A percentile compares a stretch with the other conserved stretches of the same genome.
Conservation (phyloP, 2,888 invertebrate genomes). For the Lymantria monacha region DNA sequence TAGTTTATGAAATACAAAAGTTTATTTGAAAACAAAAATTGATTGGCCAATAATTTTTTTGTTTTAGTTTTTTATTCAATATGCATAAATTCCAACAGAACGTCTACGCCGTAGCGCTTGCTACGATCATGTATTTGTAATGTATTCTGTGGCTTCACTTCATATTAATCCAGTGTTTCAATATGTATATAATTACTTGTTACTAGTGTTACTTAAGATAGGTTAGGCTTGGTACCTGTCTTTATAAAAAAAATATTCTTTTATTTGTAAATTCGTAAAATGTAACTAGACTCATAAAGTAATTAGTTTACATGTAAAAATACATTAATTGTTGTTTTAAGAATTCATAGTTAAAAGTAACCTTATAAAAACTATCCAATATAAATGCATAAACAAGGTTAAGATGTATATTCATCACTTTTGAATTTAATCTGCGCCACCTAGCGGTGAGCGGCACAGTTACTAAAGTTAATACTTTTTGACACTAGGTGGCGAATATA, state of each 20-base stretch:
- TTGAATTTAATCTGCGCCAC: conserved; percentile 43
- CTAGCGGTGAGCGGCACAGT: conserved; percentile 57
- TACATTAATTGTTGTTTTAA: not conserved
- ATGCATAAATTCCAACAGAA: not conserved
- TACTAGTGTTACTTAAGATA: too few relatives aligned
- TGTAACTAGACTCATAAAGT: not conserved
- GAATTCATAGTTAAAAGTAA: not conserved
- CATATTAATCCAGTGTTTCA: too few relatives aligned
- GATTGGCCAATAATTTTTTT: not conserved
- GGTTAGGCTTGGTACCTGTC: too few relatives aligned
- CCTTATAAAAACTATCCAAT: not conserved
- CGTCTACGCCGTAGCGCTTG: conserved; percentile 43
- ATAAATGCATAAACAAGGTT: not conserved
- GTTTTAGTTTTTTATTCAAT: not conserved
- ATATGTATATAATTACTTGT: too few relatives aligned
- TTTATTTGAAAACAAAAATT: not conserved
- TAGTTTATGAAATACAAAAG: too few relatives aligned
- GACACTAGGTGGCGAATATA: conserved; percentile 58
- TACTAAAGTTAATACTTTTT: conserved; percentile 36
- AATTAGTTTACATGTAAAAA: not conserved
- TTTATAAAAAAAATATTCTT: too few relatives aligned
- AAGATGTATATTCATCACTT: not conserved
- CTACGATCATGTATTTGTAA: conserved; percentile 28
- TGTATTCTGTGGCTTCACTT: too few relatives aligned
- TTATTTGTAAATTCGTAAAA: too few relatives aligned